Evolutionary conservation across 2,113 vertebrate genomes (phyloP).

Genomic region (Tricholaema leucomelas): DNA sequence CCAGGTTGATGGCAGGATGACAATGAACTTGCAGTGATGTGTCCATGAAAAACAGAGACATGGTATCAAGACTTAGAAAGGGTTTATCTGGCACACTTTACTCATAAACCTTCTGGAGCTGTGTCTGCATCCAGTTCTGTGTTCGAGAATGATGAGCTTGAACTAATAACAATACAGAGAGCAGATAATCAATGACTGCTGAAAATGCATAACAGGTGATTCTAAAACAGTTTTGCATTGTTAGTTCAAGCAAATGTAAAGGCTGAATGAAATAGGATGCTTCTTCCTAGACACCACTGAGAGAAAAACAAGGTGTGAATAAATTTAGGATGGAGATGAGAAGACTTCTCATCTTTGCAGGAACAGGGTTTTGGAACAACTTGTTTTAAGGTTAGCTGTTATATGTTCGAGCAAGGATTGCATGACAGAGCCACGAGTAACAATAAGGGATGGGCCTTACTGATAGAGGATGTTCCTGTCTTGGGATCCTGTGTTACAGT

Average conservation of each 20-base stretch:
- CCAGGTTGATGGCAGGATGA: neutral
- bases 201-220: neutral
- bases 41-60: neutral
- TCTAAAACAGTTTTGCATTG: neutral
- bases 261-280: neutral
- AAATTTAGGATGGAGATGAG: neutral
- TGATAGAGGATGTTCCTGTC: neutral
- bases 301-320: neutral
- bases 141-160: neutral
- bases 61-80: neutral
- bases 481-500: neutral
- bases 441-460: neutral
- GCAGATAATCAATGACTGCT: neutral
- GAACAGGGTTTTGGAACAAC: neutral
- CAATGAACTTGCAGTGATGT: neutral
- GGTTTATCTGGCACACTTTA: neutral
- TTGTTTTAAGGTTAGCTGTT: neutral
- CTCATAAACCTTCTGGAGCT: fast-evolving
- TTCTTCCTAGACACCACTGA: neutral
- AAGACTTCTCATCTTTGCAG: neutral
- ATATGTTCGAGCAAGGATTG: neutral
- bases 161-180: neutral
- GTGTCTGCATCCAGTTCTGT: neutral
- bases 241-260: neutral
- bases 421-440: neutral